phyloP scores from a whole-genome alignment of 2,113 vertebrate species.

The Cynocephalus volans region DNA sequence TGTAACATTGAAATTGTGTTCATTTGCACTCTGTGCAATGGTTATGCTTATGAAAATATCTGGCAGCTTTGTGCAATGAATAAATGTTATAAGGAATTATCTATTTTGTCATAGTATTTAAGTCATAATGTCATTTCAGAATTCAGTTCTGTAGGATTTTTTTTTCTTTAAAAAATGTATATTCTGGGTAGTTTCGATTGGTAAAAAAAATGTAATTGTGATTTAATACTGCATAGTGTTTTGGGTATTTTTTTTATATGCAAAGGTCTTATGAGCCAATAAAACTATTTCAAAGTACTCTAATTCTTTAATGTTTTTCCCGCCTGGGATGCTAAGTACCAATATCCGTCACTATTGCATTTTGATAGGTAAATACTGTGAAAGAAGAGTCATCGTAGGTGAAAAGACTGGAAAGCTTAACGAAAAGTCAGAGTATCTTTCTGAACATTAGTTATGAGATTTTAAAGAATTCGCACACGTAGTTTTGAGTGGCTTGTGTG shows the following conservation, averaged over 20 bases:
- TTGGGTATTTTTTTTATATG: conserved; percentile 87
- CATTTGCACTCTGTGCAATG: conserved; percentile 69
- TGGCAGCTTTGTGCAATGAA: conserved; percentile 82
- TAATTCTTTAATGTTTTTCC: neutral
- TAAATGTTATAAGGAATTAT: conserved; percentile 76
- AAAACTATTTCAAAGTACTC: conserved; percentile 87
- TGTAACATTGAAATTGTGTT: conserved; percentile 75
- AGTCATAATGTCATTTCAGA: conserved; percentile 78
- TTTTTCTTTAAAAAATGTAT: conserved; percentile 80
- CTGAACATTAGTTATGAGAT: neutral
- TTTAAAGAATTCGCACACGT: neutral
- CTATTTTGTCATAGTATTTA: conserved; percentile 83
- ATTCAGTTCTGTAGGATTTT: conserved; percentile 78
- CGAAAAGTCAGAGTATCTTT: neutral
- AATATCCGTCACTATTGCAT: neutral
- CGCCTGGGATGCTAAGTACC: neutral
- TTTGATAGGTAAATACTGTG: neutral
- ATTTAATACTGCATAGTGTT: conserved; percentile 85
- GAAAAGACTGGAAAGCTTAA: neutral
- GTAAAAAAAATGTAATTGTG: conserved; percentile 83
- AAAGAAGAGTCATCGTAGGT: neutral
- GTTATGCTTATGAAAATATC: conserved; percentile 67
- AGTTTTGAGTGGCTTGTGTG: neutral
- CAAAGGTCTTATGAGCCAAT: conserved; percentile 85
- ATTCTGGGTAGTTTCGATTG: conserved; percentile 80